A percentile compares a stretch with the other conserved stretches of the same genome.
phyloP scores from a whole-genome alignment of 2,113 vertebrate species.

The Recurvirostra avosetta region DNA sequence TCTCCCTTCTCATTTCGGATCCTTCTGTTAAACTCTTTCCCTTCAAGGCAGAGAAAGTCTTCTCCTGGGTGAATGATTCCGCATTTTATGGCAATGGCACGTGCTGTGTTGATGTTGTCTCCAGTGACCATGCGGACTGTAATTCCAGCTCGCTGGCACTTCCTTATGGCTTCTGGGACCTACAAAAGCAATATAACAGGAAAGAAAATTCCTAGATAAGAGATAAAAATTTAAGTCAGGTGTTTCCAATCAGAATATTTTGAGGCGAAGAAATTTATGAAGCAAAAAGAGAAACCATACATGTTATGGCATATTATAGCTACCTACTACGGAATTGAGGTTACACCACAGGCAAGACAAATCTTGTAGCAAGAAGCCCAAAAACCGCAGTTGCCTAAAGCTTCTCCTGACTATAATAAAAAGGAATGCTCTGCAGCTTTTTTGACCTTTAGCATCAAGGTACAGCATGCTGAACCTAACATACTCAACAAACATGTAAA shows the following conservation, averaged over 20 bases:
- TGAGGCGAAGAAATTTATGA: not conserved
- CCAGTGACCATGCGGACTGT: conserved; percentile 98
- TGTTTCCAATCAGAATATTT: not conserved
- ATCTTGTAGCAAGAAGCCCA: not conserved
- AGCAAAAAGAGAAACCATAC: not conserved
- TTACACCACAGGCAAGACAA: not conserved
- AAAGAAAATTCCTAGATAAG: not conserved
- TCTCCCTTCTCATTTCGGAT: conserved; percentile 98
- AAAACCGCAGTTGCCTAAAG: fast-evolving
- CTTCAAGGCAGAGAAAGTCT: conserved; percentile 96
- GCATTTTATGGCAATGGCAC: conserved; percentile 97
- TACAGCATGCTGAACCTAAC: not conserved
- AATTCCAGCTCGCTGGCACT: conserved; percentile 96
- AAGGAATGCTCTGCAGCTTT: not conserved
- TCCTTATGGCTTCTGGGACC: conserved; percentile 95
- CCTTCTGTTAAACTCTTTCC: conserved; percentile 97
- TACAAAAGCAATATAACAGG: conserved; percentile 20
- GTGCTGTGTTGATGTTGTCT: conserved; percentile 98
- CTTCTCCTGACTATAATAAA: not conserved
- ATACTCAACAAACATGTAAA: not conserved
- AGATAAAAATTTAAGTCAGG: not conserved
- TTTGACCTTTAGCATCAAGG: not conserved
- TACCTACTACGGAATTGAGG: fast-evolving
- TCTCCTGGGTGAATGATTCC: conserved; percentile 97
- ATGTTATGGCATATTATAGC: fast-evolving